Percentiles rank a stretch among this genome's conserved stretches.
Evolutionary conservation across 2,113 vertebrate genomes (phyloP).

Genomic region (Phainopepla nitens): DNA sequence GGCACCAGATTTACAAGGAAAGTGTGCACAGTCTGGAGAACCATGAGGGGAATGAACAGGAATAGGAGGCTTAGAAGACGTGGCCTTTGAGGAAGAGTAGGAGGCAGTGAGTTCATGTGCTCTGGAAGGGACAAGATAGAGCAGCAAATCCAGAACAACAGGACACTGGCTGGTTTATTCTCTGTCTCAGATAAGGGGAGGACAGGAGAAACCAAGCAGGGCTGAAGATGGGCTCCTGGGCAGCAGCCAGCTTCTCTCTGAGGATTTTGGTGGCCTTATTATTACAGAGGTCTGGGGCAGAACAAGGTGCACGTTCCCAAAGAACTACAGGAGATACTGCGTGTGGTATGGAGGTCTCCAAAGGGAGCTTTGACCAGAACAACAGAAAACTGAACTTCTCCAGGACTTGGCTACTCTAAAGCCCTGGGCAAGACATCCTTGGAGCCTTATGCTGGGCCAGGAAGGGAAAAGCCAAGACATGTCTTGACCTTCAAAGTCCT

Average conservation of each 20-base stretch:
- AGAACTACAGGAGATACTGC: neutral
- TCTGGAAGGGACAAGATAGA: neutral
- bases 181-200: neutral
- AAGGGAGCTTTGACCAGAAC: neutral
- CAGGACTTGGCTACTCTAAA: neutral
- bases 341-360: neutral
- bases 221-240: neutral
- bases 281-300: neutral
- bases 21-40: neutral
- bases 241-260: neutral
- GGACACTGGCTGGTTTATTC: neutral
- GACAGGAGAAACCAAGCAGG: neutral
- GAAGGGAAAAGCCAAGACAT: neutral
- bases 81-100: neutral
- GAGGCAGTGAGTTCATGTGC: neutral
- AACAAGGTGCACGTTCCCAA: neutral
- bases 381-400: neutral
- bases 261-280: neutral
- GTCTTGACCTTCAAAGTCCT: neutral
- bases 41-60: neutral
- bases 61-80: fast-evolving
- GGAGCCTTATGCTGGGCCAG: neutral
- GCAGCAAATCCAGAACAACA: neutral
- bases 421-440: neutral
- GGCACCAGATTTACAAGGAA: neutral